Percentiles rank a stretch among this genome's conserved stretches.
phyloP scores from a whole-genome alignment of 2,888 invertebrate genomes.

The Campopleginae sp. region DNA sequence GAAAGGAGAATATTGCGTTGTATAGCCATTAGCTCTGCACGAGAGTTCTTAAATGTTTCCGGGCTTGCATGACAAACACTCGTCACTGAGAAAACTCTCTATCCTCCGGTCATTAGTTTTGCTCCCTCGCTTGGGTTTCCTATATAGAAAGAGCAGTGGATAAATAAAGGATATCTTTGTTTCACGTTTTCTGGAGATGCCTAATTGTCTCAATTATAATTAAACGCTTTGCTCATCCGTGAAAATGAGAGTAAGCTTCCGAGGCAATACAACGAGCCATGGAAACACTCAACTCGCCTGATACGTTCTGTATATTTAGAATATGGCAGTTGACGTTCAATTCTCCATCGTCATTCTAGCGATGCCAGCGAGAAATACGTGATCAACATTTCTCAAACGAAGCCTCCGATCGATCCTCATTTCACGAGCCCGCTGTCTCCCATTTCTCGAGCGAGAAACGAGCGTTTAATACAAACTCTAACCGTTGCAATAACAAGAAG shows the following conservation, averaged over 20 bases:
- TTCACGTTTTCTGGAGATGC: slow-evolving; percentile 40
- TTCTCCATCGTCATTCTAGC: slow-evolving; percentile 25
- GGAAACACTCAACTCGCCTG: not conserved
- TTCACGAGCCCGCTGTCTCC: slow-evolving; percentile 28
- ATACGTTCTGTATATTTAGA: not conserved
- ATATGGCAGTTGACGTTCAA: slow-evolving; percentile 22
- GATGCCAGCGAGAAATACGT: slow-evolving; percentile 19
- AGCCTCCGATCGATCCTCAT: slow-evolving; percentile 18
- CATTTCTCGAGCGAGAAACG: slow-evolving; percentile 26
- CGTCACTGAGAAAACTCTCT: slow-evolving; percentile 13
- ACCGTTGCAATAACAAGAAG: slow-evolving; percentile 24
- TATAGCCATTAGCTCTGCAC: slow-evolving; percentile 20
- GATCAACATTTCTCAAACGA: slow-evolving; percentile 39
- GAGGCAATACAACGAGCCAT: slow-evolving; percentile 4
- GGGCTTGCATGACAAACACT: slow-evolving; percentile 41
- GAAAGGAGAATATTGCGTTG: slow-evolving; percentile 17
- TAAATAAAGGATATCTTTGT: slow-evolving; percentile 17
- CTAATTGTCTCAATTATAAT: slow-evolving; percentile 61
- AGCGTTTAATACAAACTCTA: slow-evolving; percentile 38
- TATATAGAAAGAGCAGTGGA: not conserved
- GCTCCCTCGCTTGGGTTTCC: slow-evolving; percentile 1
- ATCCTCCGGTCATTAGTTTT: slow-evolving; percentile 57
- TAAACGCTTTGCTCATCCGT: slow-evolving; percentile 49
- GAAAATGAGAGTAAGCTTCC: slow-evolving; percentile 23
- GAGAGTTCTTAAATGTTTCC: not conserved